Evolutionary conservation across 2,797 vertebrate genomes (phyloP).

Genomic region (Anas georgica): DNA sequence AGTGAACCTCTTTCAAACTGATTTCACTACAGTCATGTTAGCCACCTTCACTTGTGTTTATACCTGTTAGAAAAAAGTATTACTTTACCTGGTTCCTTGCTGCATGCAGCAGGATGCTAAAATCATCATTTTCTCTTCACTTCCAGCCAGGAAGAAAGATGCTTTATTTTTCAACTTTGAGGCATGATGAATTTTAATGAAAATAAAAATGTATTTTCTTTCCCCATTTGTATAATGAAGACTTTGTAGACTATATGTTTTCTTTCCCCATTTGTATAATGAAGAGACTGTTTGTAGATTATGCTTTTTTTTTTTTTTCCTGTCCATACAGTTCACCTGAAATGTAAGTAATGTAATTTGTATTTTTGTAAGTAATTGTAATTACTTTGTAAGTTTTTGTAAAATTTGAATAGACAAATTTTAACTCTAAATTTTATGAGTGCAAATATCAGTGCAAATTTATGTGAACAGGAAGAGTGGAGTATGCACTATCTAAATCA

Average conservation of each 20-base stretch:
- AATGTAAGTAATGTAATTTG: background rate
- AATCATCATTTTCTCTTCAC: slow-evolving; percentile 14
- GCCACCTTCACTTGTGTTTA: background rate
- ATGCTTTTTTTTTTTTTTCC: background rate
- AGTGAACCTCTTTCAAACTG: background rate
- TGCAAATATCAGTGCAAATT: background rate
- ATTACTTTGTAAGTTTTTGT: too few relatives aligned
- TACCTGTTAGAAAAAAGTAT: background rate
- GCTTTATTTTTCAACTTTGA: slow-evolving; percentile 52
- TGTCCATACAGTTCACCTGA: background rate
- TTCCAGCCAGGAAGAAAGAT: slow-evolving; percentile 25
- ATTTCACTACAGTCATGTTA: background rate
- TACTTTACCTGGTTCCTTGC: background rate
- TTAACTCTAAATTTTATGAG: background rate
- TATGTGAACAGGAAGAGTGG: background rate
- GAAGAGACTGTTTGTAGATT: slow-evolving; percentile 5
- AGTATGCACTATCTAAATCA: background rate
- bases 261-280: slow-evolving; percentile 33
- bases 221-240: slow-evolving; percentile 23
- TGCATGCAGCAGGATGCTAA: background rate
- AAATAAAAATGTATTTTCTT: slow-evolving; percentile 63
- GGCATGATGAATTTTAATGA: slow-evolving; percentile 63
- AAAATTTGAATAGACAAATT: background rate
- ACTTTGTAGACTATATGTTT: background rate
- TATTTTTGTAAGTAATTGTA: too few relatives aligned